Evolutionary conservation across 2,797 vertebrate genomes (phyloP), one percentile per base, ranked within the genome.

Genomic region (Echiichthys vipera): DNA sequence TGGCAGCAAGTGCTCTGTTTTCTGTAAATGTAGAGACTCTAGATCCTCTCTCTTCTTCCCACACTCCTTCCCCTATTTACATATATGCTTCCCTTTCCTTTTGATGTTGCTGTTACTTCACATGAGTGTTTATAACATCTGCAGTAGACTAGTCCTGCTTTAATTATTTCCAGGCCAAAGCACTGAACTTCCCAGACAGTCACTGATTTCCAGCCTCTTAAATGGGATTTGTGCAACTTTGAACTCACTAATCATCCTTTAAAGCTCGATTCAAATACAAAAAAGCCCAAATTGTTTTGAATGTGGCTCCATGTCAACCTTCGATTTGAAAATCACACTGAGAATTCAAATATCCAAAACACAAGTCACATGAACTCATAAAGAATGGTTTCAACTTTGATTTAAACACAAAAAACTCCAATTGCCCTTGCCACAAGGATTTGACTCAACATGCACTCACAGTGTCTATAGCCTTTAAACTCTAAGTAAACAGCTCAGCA

Each of bases 51-150:
- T 32, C 59, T 49, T 65, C 77, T 43, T 46, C 57, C 62, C 67
- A 73, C 83, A 77, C 74, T 78, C 64, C 80, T 54, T 46, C 78
- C 78, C 76, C 59, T 83, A 84, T 87, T 89, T 90, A 87, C 88
- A 89, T 90, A 75, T 82, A 74, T 83, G 82, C 81, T 95, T 95
- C 95, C 96, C 94, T 94, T 94, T 93, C 95, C 95, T 93, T 93
- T 65, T 87, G 95, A 95, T 87, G 74, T 91, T 94, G 94, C 96
- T 95, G 96, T 98, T 96, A 96, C 95, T 98, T 96, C 97, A 98
- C 97, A 97, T 98, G 97, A 96, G 95, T 93, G 85, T 89, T 93
- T 91, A 87, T 45, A 75, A 62, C 92, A 95, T 94, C 65, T 74
- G 71, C 71, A 80, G 34, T 29, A 20, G 74, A 59, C 77, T 39